phyloP scores from a whole-genome alignment of 2,888 invertebrate species.

The Dolomedes plantarius region DNA sequence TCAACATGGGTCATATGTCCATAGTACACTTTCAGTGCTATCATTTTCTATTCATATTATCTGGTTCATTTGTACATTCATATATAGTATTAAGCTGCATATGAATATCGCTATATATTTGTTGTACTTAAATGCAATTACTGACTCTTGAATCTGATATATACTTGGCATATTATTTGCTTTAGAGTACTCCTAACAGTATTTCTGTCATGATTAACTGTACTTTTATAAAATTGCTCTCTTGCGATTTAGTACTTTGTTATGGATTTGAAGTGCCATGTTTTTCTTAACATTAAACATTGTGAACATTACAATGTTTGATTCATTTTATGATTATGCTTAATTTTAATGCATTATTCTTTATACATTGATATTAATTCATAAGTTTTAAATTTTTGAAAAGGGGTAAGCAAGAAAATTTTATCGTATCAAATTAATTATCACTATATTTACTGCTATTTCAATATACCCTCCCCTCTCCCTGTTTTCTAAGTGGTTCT shows the following conservation, averaged over 20 bases:
- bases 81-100: conserved; percentile 18
- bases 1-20: conserved; percentile 37
- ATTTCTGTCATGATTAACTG: background rate
- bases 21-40: conserved; percentile 15
- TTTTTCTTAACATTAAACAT: background rate
- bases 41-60: conserved; percentile 5
- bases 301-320: background rate
- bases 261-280: background rate
- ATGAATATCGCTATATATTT: conserved; percentile 15
- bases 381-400: too few relatives aligned
- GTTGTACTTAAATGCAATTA: background rate
- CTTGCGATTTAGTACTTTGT: background rate
- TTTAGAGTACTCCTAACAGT: background rate
- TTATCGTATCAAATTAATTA: too few relatives aligned
- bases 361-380: too few relatives aligned
- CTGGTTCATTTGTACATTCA: conserved; percentile 17
- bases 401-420: too few relatives aligned
- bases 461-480: too few relatives aligned
- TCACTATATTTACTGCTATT: too few relatives aligned
- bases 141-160: conserved; percentile 20
- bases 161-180: conserved; percentile 12
- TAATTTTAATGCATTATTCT: too few relatives aligned
- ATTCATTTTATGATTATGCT: too few relatives aligned
- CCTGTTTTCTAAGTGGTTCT: too few relatives aligned
- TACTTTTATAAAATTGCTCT: background rate